Evolutionary conservation across 2,113 vertebrate genomes (phyloP).

Genomic region (Gallinago undulata): DNA sequence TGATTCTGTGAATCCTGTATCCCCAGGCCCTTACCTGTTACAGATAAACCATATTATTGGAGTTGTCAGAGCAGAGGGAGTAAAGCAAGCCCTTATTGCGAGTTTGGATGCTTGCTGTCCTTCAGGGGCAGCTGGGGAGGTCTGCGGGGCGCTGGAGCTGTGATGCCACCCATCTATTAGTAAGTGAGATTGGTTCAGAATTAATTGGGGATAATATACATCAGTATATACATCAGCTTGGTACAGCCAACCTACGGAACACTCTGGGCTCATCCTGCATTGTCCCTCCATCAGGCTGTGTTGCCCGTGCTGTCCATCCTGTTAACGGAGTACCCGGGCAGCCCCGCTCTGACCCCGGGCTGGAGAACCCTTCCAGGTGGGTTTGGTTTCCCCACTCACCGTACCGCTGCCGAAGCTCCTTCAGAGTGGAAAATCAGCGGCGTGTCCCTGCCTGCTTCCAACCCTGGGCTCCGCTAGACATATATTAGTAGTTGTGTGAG

Average conservation of each 20-base stretch:
- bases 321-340: neutral
- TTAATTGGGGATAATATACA: too few relatives aligned
- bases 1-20: conserved; percentile 47
- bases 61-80: conserved; percentile 68
- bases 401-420: neutral
- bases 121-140: neutral
- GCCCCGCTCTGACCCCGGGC: neutral
- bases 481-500: conserved; percentile 12
- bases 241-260: neutral
- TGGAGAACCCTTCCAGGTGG: neutral
- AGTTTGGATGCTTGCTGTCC: neutral
- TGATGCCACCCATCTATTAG: rapidly evolving
- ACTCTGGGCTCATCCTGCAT: rapidly evolving
- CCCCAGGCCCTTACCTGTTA: conserved; percentile 38
- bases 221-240: too few relatives aligned
- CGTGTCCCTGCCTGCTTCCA: neutral
- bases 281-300: too few relatives aligned
- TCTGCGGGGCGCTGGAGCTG: neutral
- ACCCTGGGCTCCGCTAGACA: neutral
- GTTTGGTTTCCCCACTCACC: neutral
- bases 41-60: conserved; percentile 52
- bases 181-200: neutral
- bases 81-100: neutral
- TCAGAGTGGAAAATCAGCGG: neutral
- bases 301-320: rapidly evolving